Conservation (phyloP, 2,797 vertebrate species). For the Neoniphon sammara region DNA sequence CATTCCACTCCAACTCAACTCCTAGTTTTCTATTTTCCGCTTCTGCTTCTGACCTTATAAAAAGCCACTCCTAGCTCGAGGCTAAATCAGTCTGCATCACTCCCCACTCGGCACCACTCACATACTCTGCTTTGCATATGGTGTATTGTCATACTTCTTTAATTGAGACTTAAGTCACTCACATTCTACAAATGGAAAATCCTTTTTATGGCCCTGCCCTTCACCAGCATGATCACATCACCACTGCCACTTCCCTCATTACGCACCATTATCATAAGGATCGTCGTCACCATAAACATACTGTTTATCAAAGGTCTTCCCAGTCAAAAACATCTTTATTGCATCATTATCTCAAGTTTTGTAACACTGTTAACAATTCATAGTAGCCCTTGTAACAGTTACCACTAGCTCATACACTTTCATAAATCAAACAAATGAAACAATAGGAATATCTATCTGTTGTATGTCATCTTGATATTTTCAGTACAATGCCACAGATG, state of each 20-base stretch:
- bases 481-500: neutral
- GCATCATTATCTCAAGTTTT: slow-evolving; percentile 6
- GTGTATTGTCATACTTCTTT: too few species aligned
- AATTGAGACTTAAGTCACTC: too few species aligned
- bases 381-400: slow-evolving; percentile 9
- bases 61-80: too few species aligned
- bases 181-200: too few species aligned
- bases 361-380: slow-evolving; percentile 21
- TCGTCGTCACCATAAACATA: neutral
- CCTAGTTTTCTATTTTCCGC: too few species aligned
- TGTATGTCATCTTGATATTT: neutral
- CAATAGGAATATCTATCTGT: neutral
- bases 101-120: too few species aligned
- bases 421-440: slow-evolving; percentile 2
- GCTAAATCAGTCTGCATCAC: too few species aligned
- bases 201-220: too few species aligned
- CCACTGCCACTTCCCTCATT: neutral
- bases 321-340: slow-evolving; percentile 12
- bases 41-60: too few species aligned
- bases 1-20: too few species aligned
- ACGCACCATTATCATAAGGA: neutral
- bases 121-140: too few species aligned
- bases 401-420: neutral
- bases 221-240: neutral
- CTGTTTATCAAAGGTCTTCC: neutral